Base-by-base conservation (phyloP, 2,888 invertebrate species). In the Trachelus stipa region DNA sequence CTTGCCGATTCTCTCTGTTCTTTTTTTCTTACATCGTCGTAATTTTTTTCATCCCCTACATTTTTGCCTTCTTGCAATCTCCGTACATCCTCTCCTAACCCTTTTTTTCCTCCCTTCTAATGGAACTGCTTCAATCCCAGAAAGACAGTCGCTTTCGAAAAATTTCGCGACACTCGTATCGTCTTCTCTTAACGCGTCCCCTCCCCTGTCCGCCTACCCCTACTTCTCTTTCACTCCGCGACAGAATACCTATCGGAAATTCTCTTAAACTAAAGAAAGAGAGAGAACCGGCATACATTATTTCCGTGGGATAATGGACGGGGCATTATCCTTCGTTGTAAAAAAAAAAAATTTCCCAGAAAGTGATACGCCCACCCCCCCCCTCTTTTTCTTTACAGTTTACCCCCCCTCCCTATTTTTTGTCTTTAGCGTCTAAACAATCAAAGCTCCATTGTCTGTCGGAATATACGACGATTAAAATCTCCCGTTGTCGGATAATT, bases 71-170 rank as follows among this genome's bases (percentile, higher is more conserved):
- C 40, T 37, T 4, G 40, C 40, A 15, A 15, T 15, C 15, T 40
- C 40, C 15, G 4, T 23, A 6, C 6, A 6, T 15, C 15, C 15
- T 40, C 1, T 15, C 6, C 23, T 9, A 56, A 56, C 2, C 9
- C 23, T 9, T 40, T 73, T 73, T 73, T 56, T 35, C 33, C 73
- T 78, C 12, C 30, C 12, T 69, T 56, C 68, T 76, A 73, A 78
- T 76, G 76, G 68, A 69, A 76, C 23, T 9, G 23, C 56, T 56
- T 56, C 23, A 56, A 23, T 56, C 56, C 23, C 56, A 15, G 15
- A 23, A 56, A 56, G 56, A 23, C 56, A 15, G 40, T 40, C 40
- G 23, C 76, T 34, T 56, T 73, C 56, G 76, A 69, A 56, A 56
- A 56, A 56, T 6, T 9, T 0, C 56, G 56, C 23, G 56, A 23